A percentile compares a stretch with the other conserved stretches of the same genome.
phyloP scores from a whole-genome alignment of 1,140 invertebrate genomes.

The Prorops nasuta region DNA sequence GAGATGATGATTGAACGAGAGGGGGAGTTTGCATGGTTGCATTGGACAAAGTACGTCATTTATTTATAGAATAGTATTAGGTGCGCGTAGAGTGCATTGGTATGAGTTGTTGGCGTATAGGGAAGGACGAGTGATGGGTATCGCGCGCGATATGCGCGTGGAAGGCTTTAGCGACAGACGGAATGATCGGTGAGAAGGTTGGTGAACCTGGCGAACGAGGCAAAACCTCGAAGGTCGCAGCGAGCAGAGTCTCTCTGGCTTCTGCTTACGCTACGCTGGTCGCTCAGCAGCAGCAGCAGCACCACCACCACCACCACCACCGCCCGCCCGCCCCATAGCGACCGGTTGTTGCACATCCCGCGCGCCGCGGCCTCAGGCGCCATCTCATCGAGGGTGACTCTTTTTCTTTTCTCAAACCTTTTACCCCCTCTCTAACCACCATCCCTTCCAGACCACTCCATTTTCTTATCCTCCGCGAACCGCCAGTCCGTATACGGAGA shows the following conservation, averaged over 20 bases:
- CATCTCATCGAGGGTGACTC: slow-evolving; percentile 36
- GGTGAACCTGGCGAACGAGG: slow-evolving; percentile 30
- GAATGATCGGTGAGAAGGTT: too few relatives aligned
- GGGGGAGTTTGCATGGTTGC: too few relatives aligned
- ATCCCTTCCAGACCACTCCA: slow-evolving; percentile 4
- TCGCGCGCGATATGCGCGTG: slow-evolving; percentile 24
- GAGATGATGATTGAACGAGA: too few relatives aligned
- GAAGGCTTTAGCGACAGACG: too few relatives aligned
- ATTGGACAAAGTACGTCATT: too few relatives aligned
- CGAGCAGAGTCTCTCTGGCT: too few relatives aligned
- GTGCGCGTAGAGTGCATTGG: too few relatives aligned
- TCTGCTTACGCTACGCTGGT: slow-evolving; percentile 17
- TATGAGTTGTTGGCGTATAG: too few relatives aligned
- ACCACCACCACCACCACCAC: neutral
- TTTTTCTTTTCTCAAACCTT: slow-evolving; percentile 8
- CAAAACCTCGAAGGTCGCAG: slow-evolving; percentile 35
- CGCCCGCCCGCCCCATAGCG: slow-evolving; percentile 17
- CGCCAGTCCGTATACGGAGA: slow-evolving; percentile 42
- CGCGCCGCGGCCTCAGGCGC: slow-evolving; percentile 30
- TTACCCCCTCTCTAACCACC: slow-evolving; percentile 6
- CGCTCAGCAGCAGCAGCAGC: slow-evolving; percentile 10
- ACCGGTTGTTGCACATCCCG: too few relatives aligned
- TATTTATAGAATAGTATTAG: too few relatives aligned
- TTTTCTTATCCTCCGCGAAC: slow-evolving; percentile 3
- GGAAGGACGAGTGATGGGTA: neutral